Evolutionary conservation across 2,797 vertebrate species (phyloP).

Genomic region (Microctenopoma stevenorrisi): DNA sequence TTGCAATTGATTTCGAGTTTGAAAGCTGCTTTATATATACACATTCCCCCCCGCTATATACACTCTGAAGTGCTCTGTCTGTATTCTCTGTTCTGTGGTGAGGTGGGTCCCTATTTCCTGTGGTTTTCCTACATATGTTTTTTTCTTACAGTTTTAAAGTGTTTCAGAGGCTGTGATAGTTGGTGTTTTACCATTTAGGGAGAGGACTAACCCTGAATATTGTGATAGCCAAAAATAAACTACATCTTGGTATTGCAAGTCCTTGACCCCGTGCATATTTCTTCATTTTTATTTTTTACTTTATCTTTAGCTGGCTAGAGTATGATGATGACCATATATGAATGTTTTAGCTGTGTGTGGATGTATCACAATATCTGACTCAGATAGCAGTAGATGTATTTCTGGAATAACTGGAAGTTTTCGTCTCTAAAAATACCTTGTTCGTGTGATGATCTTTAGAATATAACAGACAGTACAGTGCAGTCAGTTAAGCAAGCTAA

Average conservation of each 20-base stretch:
- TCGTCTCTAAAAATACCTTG: background rate
- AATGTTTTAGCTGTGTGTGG: background rate
- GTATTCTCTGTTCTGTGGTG: background rate
- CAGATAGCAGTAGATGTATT: background rate
- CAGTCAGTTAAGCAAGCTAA: background rate
- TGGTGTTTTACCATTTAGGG: background rate
- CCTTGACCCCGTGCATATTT: background rate
- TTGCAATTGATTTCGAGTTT: background rate
- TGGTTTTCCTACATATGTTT: background rate
- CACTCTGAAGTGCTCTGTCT: background rate
- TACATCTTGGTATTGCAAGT: background rate
- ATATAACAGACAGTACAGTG: too few species aligned
- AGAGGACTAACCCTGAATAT: background rate
- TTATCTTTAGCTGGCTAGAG: background rate
- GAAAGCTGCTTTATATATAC: background rate
- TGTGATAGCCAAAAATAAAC: background rate
- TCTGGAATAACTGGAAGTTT: conserved; percentile 19
- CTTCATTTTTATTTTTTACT: conserved; percentile 9
- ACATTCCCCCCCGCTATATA: too few species aligned
- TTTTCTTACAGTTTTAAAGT: background rate
- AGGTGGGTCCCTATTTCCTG: background rate
- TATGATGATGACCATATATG: conserved; percentile 15
- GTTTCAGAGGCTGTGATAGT: background rate
- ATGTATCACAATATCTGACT: background rate
- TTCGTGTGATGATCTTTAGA: too few species aligned